Percentiles rank a stretch among this genome's conserved stretches.
Evolutionary conservation across 2,113 vertebrate genomes (phyloP).

Genomic region (Geococcyx californianus): DNA sequence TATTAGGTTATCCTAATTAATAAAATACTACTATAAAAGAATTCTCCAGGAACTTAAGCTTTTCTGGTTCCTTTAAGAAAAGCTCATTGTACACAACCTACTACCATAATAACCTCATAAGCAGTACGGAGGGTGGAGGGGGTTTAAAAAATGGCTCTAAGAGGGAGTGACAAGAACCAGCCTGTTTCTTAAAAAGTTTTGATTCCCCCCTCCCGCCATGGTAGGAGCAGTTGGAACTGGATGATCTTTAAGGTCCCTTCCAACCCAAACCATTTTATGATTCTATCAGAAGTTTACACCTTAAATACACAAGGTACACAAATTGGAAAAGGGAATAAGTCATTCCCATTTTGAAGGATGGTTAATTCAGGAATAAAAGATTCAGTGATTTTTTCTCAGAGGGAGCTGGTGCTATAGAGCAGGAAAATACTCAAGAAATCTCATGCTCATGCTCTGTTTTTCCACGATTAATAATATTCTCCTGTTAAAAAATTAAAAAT

Average conservation of each 20-base stretch:
- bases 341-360: not conserved
- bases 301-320: not conserved
- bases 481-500: not conserved
- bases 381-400: not conserved
- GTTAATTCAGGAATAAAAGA: not conserved
- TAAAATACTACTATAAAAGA: no score
- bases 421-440: not conserved
- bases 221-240: no score
- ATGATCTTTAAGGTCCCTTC: no score
- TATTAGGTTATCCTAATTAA: not conserved
- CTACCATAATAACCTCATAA: no score
- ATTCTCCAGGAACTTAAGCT: no score
- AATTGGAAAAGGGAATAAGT: not conserved
- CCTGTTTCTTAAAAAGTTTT: not conserved
- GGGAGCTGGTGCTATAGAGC: not conserved
- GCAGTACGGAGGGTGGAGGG: no score
- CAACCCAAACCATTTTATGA: no score
- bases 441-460: not conserved
- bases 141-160: no score
- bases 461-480: not conserved
- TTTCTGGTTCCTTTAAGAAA: no score
- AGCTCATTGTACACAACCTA: no score
- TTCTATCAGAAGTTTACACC: not conserved
- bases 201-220: no score
- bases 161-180: not conserved